Base-by-base conservation (phyloP, 1,140 invertebrate genomes). In the Drosophila asahinai region DNA sequence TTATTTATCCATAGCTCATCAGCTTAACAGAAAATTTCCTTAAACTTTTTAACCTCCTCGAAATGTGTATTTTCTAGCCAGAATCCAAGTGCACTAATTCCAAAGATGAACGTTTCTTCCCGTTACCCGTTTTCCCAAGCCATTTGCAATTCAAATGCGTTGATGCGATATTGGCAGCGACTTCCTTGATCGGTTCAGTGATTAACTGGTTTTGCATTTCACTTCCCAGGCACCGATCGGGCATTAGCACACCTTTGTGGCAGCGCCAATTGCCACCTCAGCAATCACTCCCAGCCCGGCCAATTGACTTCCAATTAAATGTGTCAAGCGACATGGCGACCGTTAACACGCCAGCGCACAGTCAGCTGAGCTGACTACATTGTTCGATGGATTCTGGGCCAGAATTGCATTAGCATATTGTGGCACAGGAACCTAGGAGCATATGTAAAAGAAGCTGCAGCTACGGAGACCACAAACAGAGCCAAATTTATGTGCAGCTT, bases 271-370 rank as follows among this genome's bases (percentile, higher is more conserved):
- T 80, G 77, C 68, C 77, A 77, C 77, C 60, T 65, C 45, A 48
- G 66, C 57, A 83, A 68, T 80, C 67, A 66, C 48, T 72, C 68
- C 11, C n/a, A 17, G 45, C 67, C 81, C 42, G 42, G 45, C 61
- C 84, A 87, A 87, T 87, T 87, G 73, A 83, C 74, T 89, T 87
- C 81, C 86, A 89, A 89, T 89, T 89, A 89, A 89, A 90, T 81
- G 77, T 81, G 83, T 89, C 84, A 81, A 75, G 49, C 64, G 27
- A 51, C 57, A 49, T 66, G 62, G 19, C 54, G 38, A 62, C 67
- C 55, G 48, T 72, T 67, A 81, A 58, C 65, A 67, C 27, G 55
- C 54, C 59, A 59, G 22, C 33, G 40, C 30, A 36, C 42, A 33
- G 42, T 30, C 19, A 2, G 27, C n/a, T 19, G 30, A 36, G 63